Evolutionary conservation across 2,888 invertebrate species (phyloP).

Genomic region (Proisotoma minuta): DNA sequence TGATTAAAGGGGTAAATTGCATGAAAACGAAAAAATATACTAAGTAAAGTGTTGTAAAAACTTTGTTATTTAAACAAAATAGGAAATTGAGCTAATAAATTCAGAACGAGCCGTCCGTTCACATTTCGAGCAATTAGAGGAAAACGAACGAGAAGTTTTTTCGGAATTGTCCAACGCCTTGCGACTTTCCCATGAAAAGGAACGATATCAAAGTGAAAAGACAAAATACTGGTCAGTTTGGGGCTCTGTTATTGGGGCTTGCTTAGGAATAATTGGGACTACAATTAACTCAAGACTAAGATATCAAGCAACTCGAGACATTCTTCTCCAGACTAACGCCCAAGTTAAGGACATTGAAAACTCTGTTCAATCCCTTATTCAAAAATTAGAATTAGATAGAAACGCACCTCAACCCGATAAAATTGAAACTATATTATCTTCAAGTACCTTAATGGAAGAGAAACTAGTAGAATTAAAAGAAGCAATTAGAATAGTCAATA

Average conservation of each 20-base stretch:
- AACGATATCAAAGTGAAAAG: constrained; percentile 71
- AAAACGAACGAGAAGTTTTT: constrained; percentile 70
- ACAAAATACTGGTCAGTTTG: constrained; percentile 80
- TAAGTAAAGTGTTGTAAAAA: no score
- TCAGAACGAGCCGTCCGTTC: constrained; percentile 55
- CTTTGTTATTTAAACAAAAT: no score
- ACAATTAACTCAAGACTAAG: constrained; percentile 63
- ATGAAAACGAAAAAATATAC: neutral
- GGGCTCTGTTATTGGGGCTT: constrained; percentile 63
- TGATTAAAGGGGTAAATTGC: constrained; percentile 61
- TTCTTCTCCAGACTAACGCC: constrained; percentile 21
- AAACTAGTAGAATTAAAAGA: no score
- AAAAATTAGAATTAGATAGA: no score
- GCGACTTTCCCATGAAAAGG: constrained; percentile 75
- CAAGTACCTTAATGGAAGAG: no score
- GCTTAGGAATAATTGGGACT: constrained; percentile 63
- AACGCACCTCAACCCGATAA: no score
- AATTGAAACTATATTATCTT: no score
- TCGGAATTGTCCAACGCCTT: constrained; percentile 68
- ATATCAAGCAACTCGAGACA: constrained; percentile 56
- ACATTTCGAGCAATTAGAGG: constrained; percentile 63
- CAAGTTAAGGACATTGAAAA: constrained; percentile 23
- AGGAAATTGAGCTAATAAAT: constrained; percentile 59
- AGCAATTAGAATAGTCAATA: no score
- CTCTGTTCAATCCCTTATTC: constrained; percentile 17